Evolutionary conservation across 2,797 vertebrate species (phyloP).

Genomic region (Babyrousa celebensis): DNA sequence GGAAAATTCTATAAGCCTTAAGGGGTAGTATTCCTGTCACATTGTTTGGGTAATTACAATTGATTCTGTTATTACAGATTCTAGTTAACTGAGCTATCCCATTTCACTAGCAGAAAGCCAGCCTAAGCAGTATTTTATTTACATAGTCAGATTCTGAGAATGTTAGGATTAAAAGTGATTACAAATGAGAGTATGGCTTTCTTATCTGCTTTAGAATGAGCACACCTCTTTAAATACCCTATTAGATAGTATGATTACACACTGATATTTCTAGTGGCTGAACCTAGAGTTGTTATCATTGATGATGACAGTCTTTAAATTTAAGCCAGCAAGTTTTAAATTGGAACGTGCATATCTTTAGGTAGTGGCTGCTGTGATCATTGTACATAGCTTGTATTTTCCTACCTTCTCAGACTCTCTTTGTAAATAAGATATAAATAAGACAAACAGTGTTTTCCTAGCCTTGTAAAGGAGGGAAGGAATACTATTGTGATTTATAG

Average conservation of each 20-base stretch:
- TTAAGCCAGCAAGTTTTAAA: conserved; percentile 29
- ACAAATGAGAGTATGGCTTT: conserved; percentile 35
- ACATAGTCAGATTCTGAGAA: conserved; percentile 32
- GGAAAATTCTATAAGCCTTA: conserved; percentile 35
- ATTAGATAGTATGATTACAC: background rate
- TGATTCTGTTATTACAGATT: conserved; percentile 35
- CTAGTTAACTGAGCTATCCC: background rate
- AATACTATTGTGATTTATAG: background rate
- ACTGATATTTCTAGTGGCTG: background rate
- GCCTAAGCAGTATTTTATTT: conserved; percentile 2
- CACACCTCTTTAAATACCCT: background rate
- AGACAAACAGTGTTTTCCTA: conserved; percentile 18
- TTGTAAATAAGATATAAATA: conserved; percentile 55
- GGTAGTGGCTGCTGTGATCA: background rate
- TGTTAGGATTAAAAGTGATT: conserved; percentile 34
- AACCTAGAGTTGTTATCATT: background rate
- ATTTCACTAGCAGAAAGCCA: conserved; percentile 9
- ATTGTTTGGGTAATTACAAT: conserved; percentile 13
- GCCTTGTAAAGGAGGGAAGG: background rate
- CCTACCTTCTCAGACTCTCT: background rate
- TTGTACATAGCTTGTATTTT: background rate
- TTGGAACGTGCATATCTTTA: background rate
- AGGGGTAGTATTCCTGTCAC: conserved; percentile 57
- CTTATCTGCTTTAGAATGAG: conserved; percentile 42
- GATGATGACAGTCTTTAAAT: background rate